Evolutionary conservation across 1,140 invertebrate species (phyloP).

Genomic region (Pseudomyrmex concolor): DNA sequence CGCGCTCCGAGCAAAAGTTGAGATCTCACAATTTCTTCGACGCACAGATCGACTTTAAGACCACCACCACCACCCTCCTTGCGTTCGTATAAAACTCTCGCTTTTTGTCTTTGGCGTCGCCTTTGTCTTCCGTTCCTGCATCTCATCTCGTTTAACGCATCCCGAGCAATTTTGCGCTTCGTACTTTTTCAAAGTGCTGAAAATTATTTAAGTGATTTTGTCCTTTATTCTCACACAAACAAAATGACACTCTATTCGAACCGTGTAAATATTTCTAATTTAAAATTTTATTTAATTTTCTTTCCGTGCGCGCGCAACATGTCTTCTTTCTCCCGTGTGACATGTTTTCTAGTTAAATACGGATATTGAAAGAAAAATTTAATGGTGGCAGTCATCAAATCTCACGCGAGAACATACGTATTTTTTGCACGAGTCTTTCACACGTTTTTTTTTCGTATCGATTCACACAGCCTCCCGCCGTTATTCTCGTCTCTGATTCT

Average conservation of each 20-base stretch:
- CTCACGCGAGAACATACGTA: neutral
- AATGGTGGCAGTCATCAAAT: too few species aligned
- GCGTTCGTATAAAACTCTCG: slow-evolving; percentile 38
- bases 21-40: slow-evolving; percentile 42
- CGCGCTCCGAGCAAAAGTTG: slow-evolving; percentile 50
- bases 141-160: slow-evolving; percentile 30
- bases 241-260: neutral
- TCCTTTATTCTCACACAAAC: too few species aligned
- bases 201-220: too few species aligned
- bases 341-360: slow-evolving; percentile 6
- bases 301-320: neutral
- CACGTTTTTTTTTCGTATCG: slow-evolving; percentile 44
- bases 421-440: slow-evolving; percentile 12
- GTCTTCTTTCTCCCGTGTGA: neutral
- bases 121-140: slow-evolving; percentile 21
- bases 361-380: neutral
- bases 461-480: slow-evolving; percentile 6
- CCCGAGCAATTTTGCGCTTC: neutral
- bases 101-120: slow-evolving; percentile 10
- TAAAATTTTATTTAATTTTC: neutral
- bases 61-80: too few species aligned
- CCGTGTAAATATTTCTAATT: neutral
- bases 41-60: slow-evolving; percentile 49
- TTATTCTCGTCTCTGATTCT: slow-evolving; percentile 19
- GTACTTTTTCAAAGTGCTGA: slow-evolving; percentile 1